These are phyloP conservation scores for Bolborhynchus lineola DNA, from an alignment of 2,113 vertebrate genomes.

Conservation along the genomic window DNA sequence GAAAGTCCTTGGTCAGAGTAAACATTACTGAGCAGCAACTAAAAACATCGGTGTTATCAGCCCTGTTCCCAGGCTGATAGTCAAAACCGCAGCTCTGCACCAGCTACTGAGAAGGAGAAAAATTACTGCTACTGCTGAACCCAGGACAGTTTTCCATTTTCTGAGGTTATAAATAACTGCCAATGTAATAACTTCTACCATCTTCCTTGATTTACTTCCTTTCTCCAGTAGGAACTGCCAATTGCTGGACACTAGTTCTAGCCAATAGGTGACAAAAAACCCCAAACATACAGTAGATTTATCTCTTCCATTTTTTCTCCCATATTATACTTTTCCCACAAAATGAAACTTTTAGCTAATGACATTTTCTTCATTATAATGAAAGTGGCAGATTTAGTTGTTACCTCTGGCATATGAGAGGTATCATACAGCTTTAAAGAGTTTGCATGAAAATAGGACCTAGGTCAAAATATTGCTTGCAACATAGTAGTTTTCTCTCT, in stretches of 20 bases:
- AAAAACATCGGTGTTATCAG: too few relatives aligned
- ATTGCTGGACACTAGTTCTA: background rate
- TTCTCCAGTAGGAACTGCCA: background rate
- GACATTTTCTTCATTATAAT: background rate
- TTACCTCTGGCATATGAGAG: background rate
- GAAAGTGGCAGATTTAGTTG: background rate
- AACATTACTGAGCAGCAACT: too few relatives aligned
- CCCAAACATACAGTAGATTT: background rate
- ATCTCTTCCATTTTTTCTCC: background rate
- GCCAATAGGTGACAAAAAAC: background rate
- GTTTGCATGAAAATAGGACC: background rate
- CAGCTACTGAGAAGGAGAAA: too few relatives aligned
- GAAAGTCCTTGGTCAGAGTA: too few relatives aligned
- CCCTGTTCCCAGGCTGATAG: too few relatives aligned
- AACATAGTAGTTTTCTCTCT: background rate
- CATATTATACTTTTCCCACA: background rate
- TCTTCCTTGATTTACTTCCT: conserved; percentile 24
- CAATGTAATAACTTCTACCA: background rate
- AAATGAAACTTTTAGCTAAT: background rate
- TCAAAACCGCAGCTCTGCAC: too few relatives aligned
- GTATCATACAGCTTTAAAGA: background rate
- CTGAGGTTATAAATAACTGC: conserved; percentile 22
- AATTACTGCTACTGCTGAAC: too few relatives aligned
- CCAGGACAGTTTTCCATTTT: background rate
- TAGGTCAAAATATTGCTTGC: background rate